Conservation (phyloP, 2,113 vertebrate genomes). For the Mus spicilegus region DNA sequence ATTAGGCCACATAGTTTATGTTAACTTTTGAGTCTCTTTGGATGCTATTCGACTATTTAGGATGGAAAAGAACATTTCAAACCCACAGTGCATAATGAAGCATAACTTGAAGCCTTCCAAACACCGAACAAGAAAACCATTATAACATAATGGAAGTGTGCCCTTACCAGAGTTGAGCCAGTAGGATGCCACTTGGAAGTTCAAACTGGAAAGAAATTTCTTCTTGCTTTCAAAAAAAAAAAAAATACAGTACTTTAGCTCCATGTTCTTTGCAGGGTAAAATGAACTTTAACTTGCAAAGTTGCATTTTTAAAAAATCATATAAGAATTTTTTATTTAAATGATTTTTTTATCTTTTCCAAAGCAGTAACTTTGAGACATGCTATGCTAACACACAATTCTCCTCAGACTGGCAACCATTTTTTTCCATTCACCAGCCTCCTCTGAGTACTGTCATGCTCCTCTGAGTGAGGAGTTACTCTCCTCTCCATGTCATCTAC, state of each 20-base stretch:
- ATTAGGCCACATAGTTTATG: constrained; percentile 18
- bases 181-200: background rate
- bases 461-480: background rate
- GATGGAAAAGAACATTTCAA: constrained; percentile 53
- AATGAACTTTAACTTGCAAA: background rate
- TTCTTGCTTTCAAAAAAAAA: background rate
- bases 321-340: background rate
- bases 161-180: background rate
- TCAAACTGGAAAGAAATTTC: constrained; percentile 39
- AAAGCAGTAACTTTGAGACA: background rate
- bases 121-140: constrained; percentile 32
- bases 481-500: background rate
- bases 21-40: constrained; percentile 53
- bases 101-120: constrained; percentile 7
- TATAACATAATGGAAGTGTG: constrained; percentile 23
- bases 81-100: background rate
- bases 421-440: background rate
- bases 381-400: background rate
- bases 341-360: constrained; percentile 18
- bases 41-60: constrained; percentile 21
- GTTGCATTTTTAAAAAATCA: constrained; percentile 5
- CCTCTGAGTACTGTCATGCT: background rate
- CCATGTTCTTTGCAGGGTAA: background rate
- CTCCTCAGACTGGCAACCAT: background rate
- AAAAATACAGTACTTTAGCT: background rate